Conservation (phyloP, 2,113 vertebrate genomes). For the Pica pica region DNA sequence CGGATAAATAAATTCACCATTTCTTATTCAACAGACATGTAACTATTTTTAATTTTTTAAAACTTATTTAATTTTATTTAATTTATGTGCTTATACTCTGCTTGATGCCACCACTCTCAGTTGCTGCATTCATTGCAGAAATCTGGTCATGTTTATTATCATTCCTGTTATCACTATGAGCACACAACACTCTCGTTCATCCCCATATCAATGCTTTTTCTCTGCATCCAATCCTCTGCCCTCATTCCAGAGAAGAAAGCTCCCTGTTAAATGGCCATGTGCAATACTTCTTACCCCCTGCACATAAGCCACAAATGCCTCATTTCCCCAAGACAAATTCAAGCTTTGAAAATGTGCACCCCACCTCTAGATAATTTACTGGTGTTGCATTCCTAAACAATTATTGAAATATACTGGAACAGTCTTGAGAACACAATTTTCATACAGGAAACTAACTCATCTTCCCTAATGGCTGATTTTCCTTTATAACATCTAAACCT, state of each 20-base stretch:
- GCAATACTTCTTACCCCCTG: neutral
- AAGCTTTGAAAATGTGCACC: neutral
- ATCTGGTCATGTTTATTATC: neutral
- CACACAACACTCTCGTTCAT: neutral
- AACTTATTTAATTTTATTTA: no score
- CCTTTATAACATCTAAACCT: neutral
- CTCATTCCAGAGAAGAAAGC: neutral
- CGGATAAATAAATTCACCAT: neutral
- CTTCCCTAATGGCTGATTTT: neutral
- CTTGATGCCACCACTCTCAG: neutral
- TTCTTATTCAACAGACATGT: neutral
- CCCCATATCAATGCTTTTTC: neutral
- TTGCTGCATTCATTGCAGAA: neutral
- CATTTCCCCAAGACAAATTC: neutral
- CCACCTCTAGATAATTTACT: neutral
- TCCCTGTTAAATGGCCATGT: neutral
- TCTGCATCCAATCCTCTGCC: neutral
- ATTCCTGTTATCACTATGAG: neutral
- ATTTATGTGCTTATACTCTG: neutral
- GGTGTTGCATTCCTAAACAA: neutral
- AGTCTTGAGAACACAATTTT: neutral
- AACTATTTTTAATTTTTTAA: neutral
- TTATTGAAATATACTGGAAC: neutral
- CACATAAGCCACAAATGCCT: neutral
- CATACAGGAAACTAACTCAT: neutral